Evolutionary conservation across 1,140 invertebrate species (phyloP), one percentile per base, ranked within the genome.

Genomic region (Triops cancriformis): DNA sequence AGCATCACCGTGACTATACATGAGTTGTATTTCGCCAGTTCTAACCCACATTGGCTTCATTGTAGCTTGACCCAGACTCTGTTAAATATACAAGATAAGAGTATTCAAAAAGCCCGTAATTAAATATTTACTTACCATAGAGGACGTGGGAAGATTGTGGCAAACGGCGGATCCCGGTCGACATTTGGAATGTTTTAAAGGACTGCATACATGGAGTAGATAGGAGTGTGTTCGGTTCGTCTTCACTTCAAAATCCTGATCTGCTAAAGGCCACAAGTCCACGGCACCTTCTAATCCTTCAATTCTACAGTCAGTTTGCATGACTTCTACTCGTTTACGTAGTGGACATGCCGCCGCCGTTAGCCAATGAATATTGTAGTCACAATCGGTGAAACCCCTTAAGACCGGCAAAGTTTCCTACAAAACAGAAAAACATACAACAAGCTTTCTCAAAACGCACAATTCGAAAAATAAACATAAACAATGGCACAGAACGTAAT

Each of bases 1-100:
- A 64, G 51, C 3, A 23, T 64, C 51, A 64, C 51, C 51, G 51
- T 64, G 51, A 64, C 51, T 64, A 64, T 64, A 64, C 51, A 64
- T 64, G 23, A 64, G 51, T 23, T 64, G 51, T 64, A 64, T 6
- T 64, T 64, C 51, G 4, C 51, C 51, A 14, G 10, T 23, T 64
- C 51, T 18, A 18, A 64, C 51, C 51, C 51, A 64, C 51, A 64
- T 7, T 6, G 51, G 51, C 23, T 64, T 64, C 51, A 64, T 64
- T 5, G 51, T 64, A 5, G 51, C 51, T 64, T 64, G 51, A 23
- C 51, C 51, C 23, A 64, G 51, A 64, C 51, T 64, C 51, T 64
- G 23, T 18, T 18, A 23, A 18, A 64, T 1, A 23, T 9, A 64
- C 0, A 18, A 10, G 0, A 64, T 23, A 7, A n/a, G 0, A 64